A percentile compares a stretch with the other conserved stretches of the same genome.
These are phyloP conservation scores for Lissonota sp. DNA, from an alignment of 2,888 invertebrate species.

Conservation along the genomic window DNA sequence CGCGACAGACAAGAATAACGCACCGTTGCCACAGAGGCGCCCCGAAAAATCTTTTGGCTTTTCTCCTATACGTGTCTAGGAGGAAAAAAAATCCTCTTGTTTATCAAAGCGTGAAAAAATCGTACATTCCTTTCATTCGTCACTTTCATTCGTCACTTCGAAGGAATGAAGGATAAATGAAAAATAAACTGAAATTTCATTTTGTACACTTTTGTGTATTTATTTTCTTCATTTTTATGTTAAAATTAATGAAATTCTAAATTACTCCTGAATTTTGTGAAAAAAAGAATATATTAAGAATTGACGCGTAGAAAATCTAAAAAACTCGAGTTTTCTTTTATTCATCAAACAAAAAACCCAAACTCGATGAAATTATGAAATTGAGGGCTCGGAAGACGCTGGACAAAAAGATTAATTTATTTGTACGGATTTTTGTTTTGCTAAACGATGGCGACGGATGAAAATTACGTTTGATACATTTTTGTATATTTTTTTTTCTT, in stretches of 20 bases:
- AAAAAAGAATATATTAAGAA: too few relatives aligned
- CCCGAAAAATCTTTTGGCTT: constrained; percentile 37
- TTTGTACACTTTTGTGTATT: constrained; percentile 5
- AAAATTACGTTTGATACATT: neutral
- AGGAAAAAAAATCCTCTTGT: constrained; percentile 12
- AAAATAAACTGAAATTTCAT: neutral
- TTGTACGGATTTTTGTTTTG: constrained; percentile 20
- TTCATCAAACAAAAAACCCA: neutral
- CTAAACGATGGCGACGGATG: constrained; percentile 36
- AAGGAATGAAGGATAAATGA: neutral
- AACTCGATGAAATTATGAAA: neutral
- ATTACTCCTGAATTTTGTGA: neutral
- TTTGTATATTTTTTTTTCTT: too few relatives aligned
- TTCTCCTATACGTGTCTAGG: constrained; percentile 27
- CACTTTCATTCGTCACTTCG: neutral
- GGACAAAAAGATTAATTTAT: constrained; percentile 39
- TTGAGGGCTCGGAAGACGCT: neutral
- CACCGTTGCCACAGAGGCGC: constrained; percentile 68
- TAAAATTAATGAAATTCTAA: constrained; percentile 13
- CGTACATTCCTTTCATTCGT: constrained; percentile 3
- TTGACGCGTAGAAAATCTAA: too few relatives aligned
- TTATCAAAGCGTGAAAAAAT: constrained; percentile 4
- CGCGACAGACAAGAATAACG: constrained; percentile 74
- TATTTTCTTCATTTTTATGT: constrained; percentile 15
- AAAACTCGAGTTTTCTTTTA: neutral